Evolutionary conservation across 2,113 vertebrate genomes (phyloP), one percentile per base, ranked within the genome.

Genomic region (Mormoops blainvillei): DNA sequence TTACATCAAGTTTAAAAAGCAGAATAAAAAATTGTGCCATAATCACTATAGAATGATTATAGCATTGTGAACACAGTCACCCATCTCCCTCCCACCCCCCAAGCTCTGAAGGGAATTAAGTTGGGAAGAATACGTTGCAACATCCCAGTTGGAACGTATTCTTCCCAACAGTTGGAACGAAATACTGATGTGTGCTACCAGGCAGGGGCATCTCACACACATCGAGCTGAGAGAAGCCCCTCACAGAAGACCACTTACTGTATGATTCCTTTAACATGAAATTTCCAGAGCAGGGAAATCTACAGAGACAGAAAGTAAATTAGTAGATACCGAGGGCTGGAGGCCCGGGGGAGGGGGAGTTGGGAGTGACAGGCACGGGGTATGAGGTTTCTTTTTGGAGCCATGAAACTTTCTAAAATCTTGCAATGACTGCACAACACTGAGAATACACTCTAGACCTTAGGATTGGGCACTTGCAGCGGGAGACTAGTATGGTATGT

Each of bases 141-240:
- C 43, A 11, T 33, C 20, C 7, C 26, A 3, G 14, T 14, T 13
- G 12, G 43, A 16, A 13, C 1, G 24, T n/a, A n/a, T n/a, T n/a
- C n/a, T n/a, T n/a, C n/a, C n/a, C n/a, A n/a, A 9, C 26, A 3
- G 14, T 14, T 13, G 12, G 43, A 16, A 13, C 1, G 24, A 20
- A 18, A 56, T 5, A 4, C 0, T 20, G 52, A 14, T 1, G 8
- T 14, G 4, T 0, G 7, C 15, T 4, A 7, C 4, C 3, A 3
- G 7, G 1, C 14, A 28, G 67, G 28, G 1, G 65, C 7, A 0
- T 22, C 68, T 41, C 48, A 43, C 5, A 24, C 6, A 28, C 31
- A 0, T 3, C 1, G 22, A 5, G 50, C 58, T 58, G 0, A 19
- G 14, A 16, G 43, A 28, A 22, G 13, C 50, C 28, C 0, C 33